Base-by-base conservation (phyloP, 37 sponge, comb jelly and placozoan genomes). In the Spongilla lacustris region DNA sequence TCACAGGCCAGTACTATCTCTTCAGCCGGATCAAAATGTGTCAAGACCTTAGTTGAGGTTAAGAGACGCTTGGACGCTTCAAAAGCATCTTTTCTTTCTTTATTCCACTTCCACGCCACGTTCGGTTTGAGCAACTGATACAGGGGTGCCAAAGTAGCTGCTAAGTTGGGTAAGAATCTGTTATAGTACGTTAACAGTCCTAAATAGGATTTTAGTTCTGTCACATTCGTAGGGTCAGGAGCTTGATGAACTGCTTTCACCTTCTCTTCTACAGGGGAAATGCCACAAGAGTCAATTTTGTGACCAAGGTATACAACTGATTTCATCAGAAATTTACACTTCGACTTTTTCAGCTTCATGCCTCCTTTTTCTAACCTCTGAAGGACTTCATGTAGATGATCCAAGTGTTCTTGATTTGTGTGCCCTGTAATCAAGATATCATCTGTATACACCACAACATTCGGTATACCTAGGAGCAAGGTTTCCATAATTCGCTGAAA, bases 151-250 rank as follows among this genome's bases (percentile, higher is more conserved):
- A 81, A 48, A 25, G 22, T 8, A 11, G 71, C 33, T 1, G 71
- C 67, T 10, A 81, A 21, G 24, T 69, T 81, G n/a, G 81, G 71
- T 1, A 81, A 12, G 37, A 81, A 68, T n/a, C 68, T 81, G 2
- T 46, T 23, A 81, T 81, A 81, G 71, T 69, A 81, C 3, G 69
- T 69, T 9, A 81, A 25, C 37, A 82, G n/a, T 1, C 82, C 82
- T 2, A 82, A 48, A 38, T 48, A 82, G 37, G 82, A 36, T 50
- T 71, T 82, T 73, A 71, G 67, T 36, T 82, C 49, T 25, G 38
- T 4, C 1, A 82, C 76, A 35, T 50, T 67, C 9, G 50, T 38
- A 14, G 85, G 85, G 26, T 0, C 25, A 22, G 76, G 85, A 25
- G 50, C 82, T 8, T 71, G 48, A 13, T 71, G 10, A 13, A 70